These are phyloP conservation scores for Steromphala cineraria DNA, from an alignment of 2,888 invertebrate genomes.

Conservation along the genomic window DNA sequence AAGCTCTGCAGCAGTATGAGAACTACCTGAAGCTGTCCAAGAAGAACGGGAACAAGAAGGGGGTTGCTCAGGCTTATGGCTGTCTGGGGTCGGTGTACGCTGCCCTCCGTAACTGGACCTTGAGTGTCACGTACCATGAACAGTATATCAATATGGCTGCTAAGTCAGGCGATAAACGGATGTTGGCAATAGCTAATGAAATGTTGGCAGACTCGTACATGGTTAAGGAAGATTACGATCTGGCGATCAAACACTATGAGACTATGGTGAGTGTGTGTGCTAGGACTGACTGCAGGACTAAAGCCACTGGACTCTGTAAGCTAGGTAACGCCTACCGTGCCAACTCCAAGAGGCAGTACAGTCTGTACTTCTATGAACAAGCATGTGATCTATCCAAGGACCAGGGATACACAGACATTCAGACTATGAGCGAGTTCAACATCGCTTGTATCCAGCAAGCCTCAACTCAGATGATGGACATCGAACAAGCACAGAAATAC, in stretches of 20 bases:
- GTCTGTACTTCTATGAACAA: constrained; percentile 65
- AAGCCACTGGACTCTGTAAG: constrained; percentile 56
- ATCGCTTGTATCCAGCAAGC: constrained; percentile 66
- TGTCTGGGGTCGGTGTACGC: constrained; percentile 70
- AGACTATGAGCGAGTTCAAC: constrained; percentile 65
- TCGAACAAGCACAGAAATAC: constrained; percentile 64
- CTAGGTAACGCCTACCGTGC: constrained; percentile 62
- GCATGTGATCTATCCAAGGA: constrained; percentile 57
- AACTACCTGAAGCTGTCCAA: constrained; percentile 61
- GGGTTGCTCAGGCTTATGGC: constrained; percentile 69
- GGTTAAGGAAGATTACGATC: constrained; percentile 59
- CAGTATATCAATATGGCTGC: constrained; percentile 64
- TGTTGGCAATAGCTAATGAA: constrained; percentile 64
- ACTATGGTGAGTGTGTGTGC: constrained; percentile 29
- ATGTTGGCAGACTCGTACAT: constrained; percentile 68
- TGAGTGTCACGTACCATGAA: constrained; percentile 66
- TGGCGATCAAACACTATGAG: constrained; percentile 54
- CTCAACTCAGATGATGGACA: constrained; percentile 64
- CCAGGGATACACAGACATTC: constrained; percentile 56
- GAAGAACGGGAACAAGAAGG: constrained; percentile 54
- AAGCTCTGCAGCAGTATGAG: constrained; percentile 67
- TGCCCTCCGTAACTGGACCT: constrained; percentile 62
- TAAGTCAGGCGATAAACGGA: constrained; percentile 50
- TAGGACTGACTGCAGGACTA: constrained; percentile 25
- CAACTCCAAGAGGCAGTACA: constrained; percentile 59